Evolutionary conservation across 2,888 invertebrate genomes (phyloP).

Genomic region (Xanthia togata): DNA sequence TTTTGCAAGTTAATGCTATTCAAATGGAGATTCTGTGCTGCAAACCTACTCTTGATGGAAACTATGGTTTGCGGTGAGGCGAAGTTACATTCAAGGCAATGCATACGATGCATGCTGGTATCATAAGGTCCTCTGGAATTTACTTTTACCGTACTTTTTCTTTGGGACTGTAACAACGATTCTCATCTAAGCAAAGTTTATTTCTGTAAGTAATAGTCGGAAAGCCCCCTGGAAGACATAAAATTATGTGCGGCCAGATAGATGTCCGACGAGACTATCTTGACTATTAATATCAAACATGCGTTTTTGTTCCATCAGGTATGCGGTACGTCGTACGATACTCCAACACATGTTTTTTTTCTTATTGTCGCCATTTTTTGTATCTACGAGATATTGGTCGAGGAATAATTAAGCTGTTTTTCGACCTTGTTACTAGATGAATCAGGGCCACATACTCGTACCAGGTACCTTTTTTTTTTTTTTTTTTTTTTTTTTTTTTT

Average conservation of each 20-base stretch:
- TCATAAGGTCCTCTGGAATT: not conserved
- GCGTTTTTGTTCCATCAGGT: constrained; percentile 36
- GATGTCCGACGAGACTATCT: constrained; percentile 49
- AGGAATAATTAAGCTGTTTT: constrained; percentile 55
- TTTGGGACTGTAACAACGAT: not conserved
- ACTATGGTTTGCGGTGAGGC: constrained; percentile 21
- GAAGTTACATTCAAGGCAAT: constrained; percentile 9
- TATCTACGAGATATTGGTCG: constrained; percentile 21
- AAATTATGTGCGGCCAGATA: constrained; percentile 53
- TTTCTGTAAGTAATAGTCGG: constrained; percentile 23
- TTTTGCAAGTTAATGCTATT: constrained; percentile 56
- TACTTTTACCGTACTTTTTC: not conserved
- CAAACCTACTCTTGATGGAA: constrained; percentile 57
- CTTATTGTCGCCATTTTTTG: constrained; percentile 50
- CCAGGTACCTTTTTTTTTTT: no score
- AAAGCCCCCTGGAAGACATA: constrained; percentile 42
- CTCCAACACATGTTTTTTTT: constrained; percentile 50
- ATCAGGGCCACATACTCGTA: constrained; percentile 39
- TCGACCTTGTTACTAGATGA: constrained; percentile 49
- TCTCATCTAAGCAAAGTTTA: constrained; percentile 29
- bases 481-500: no score
- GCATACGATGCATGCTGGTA: not conserved
- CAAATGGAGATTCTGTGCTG: constrained; percentile 59
- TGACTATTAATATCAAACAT: constrained; percentile 33
- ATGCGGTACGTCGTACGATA: constrained; percentile 15